Conservation (phyloP, 2,888 invertebrate genomes). For the Mesoligia furuncula region DNA sequence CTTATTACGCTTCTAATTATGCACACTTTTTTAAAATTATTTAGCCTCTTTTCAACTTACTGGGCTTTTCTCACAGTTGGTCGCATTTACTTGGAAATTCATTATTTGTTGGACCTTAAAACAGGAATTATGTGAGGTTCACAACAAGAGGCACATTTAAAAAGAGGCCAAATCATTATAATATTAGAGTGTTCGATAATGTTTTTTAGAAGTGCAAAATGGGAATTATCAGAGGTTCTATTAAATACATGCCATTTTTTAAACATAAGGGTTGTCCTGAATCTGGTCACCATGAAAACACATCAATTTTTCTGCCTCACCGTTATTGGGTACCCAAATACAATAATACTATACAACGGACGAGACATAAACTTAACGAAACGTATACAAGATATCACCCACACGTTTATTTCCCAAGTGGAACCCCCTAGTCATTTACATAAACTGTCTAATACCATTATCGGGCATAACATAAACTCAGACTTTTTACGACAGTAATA, state of each 20-base stretch:
- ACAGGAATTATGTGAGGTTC: too few species aligned
- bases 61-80: neutral
- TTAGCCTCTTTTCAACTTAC: neutral
- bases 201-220: too few species aligned
- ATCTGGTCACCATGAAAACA: neutral
- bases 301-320: constrained; percentile 3
- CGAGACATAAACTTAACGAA: constrained; percentile 46
- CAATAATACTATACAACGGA: constrained; percentile 13
- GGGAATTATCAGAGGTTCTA: neutral
- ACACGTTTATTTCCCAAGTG: constrained; percentile 81
- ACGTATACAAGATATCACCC: constrained; percentile 68
- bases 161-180: too few species aligned
- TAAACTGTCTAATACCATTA: constrained; percentile 82
- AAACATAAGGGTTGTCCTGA: neutral
- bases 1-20: too few species aligned
- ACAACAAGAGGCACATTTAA: too few species aligned
- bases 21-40: too few species aligned
- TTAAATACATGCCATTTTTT: neutral
- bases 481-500: constrained; percentile 74
- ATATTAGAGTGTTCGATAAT: too few species aligned
- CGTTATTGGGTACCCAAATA: neutral
- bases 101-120: too few species aligned
- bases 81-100: neutral
- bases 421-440: constrained; percentile 78
- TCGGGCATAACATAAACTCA: constrained; percentile 79